Percentiles rank a stretch among this genome's conserved stretches.
phyloP scores from a whole-genome alignment of 2,888 invertebrate genomes.

The Lathronympha strigana region DNA sequence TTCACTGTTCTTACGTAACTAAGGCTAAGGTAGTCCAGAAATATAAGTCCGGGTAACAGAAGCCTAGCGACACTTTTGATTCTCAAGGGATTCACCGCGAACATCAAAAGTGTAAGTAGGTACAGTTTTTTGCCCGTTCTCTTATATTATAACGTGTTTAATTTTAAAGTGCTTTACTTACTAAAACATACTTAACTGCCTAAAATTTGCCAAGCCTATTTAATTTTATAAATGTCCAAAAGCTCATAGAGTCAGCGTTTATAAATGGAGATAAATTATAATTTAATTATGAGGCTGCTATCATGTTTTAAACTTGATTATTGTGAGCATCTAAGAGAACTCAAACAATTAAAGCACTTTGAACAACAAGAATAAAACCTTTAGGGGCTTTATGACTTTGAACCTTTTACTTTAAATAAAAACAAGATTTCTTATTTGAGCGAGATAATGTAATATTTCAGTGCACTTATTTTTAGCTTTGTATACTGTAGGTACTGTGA shows the following conservation, averaged over 20 bases:
- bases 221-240: neutral
- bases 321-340: slow-evolving; percentile 8
- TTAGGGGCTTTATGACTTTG: slow-evolving; percentile 17
- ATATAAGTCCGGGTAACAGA: too few species aligned
- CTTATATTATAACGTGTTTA: too few species aligned
- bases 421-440: neutral
- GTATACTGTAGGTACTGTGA: too few species aligned
- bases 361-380: slow-evolving; percentile 30
- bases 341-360: slow-evolving; percentile 34
- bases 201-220: too few species aligned
- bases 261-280: slow-evolving; percentile 4
- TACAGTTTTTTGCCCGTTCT: too few species aligned
- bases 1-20: too few species aligned
- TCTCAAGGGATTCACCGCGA: too few species aligned
- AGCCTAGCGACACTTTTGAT: too few species aligned
- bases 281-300: slow-evolving; percentile 20
- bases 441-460: neutral
- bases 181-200: too few species aligned
- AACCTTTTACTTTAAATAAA: slow-evolving; percentile 24
- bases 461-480: neutral
- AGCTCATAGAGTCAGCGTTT: neutral
- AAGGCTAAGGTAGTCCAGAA: too few species aligned
- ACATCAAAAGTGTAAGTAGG: too few species aligned
- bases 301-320: slow-evolving; percentile 7
- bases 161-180: too few species aligned